A percentile compares a stretch with the other conserved stretches of the same genome.
Conservation (phyloP, 2,888 invertebrate genomes). For the Thymelicus lineola region DNA sequence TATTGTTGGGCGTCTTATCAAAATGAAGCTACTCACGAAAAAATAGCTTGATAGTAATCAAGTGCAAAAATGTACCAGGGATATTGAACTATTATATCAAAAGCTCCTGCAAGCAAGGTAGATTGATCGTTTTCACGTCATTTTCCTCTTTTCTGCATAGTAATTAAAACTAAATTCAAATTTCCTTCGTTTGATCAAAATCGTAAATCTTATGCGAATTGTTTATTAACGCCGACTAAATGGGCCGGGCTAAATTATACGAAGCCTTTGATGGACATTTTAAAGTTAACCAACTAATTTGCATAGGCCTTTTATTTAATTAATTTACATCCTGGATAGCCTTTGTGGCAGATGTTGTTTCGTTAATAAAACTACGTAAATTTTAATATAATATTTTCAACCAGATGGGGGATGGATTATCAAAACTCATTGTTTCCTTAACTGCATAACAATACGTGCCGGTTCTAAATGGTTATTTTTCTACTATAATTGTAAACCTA, state of each 20-base stretch:
- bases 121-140: no score
- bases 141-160: no score
- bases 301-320: conserved; percentile 37
- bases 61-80: no score
- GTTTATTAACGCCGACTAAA: conserved; percentile 31
- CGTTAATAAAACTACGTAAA: conserved; percentile 21
- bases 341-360: conserved; percentile 24
- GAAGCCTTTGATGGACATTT: conserved; percentile 36
- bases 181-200: conserved; percentile 13
- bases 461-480: no score
- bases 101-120: no score
- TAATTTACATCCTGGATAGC: conserved; percentile 30
- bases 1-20: no score
- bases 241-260: conserved; percentile 29
- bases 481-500: no score
- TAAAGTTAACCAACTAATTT: conserved; percentile 39
- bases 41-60: no score
- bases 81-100: no score
- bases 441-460: no score
- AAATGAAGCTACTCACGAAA: no score
- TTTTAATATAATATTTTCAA: conserved; percentile 8
- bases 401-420: not conserved
- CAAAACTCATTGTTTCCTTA: not conserved
- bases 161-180: no score
- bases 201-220: conserved; percentile 32